phyloP scores from a whole-genome alignment of 2,113 vertebrate species.

The Pogonocichla stellata region DNA sequence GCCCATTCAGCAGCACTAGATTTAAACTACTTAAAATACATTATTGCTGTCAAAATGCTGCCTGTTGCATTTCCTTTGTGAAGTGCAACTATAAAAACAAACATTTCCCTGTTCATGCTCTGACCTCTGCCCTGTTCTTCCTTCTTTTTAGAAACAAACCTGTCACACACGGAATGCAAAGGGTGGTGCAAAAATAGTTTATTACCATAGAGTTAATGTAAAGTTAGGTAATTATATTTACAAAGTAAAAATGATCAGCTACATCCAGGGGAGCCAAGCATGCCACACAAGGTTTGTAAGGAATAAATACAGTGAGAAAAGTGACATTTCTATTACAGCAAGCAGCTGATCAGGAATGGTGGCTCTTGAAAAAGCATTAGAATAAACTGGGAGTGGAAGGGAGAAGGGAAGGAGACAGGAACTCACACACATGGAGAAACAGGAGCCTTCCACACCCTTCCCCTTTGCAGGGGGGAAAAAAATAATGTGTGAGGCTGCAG shows the following conservation, averaged over 20 bases:
- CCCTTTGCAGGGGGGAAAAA: background rate
- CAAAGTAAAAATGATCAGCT: conserved; percentile 78
- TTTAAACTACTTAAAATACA: background rate
- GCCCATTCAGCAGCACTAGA: background rate
- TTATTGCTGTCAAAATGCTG: background rate
- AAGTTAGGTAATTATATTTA: conserved; percentile 80
- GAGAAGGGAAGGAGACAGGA: background rate
- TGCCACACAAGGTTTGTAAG: conserved; percentile 58
- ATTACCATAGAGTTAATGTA: conserved; percentile 78
- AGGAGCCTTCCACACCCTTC: background rate
- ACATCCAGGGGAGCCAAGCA: conserved; percentile 71
- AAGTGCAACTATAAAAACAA: background rate
- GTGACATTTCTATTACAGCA: conserved; percentile 41
- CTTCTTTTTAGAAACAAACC: conserved; percentile 1
- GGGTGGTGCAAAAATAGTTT: conserved; percentile 85
- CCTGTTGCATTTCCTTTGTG: background rate
- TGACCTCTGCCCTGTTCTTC: background rate
- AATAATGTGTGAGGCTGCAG: accelerated
- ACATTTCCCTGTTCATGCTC: background rate
- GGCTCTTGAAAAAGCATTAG: conserved; percentile 32
- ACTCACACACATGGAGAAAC: background rate
- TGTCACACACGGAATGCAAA: conserved; percentile 23
- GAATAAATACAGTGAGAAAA: conserved; percentile 74
- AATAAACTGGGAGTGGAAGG: background rate
- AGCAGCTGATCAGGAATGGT: background rate